Evolutionary conservation across 2,888 invertebrate species (phyloP).

Genomic region (Cephus nigrinus): DNA sequence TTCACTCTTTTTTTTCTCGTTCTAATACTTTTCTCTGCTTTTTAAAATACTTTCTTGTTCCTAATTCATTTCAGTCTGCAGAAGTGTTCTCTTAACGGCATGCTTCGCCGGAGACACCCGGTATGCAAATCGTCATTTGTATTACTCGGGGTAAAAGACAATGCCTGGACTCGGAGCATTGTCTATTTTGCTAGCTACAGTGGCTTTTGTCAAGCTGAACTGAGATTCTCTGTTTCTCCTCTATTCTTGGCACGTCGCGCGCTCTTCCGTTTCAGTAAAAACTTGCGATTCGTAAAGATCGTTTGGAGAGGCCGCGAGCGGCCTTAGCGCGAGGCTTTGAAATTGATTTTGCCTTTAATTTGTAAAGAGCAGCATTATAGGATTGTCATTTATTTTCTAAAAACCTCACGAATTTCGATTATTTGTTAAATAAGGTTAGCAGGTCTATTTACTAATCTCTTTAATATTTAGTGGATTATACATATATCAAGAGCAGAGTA

Average conservation of each 20-base stretch:
- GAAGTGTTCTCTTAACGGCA: neutral
- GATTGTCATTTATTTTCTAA: neutral
- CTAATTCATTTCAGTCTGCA: neutral
- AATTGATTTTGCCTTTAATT: neutral
- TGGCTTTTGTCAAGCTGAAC: slow-evolving; percentile 8
- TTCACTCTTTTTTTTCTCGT: neutral
- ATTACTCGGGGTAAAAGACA: slow-evolving; percentile 15
- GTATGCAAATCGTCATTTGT: slow-evolving; percentile 18
- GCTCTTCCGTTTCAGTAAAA: slow-evolving; percentile 5
- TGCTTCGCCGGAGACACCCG: slow-evolving; percentile 7
- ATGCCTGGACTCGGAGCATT: slow-evolving; percentile 17
- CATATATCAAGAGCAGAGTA: neutral
- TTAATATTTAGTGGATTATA: neutral
- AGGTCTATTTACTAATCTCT: neutral
- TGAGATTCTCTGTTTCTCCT: slow-evolving; percentile 1
- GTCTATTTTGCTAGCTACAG: slow-evolving; percentile 15
- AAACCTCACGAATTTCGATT: neutral
- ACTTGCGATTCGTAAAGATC: slow-evolving; percentile 1
- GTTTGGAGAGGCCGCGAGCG: neutral
- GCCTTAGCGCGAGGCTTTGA: neutral
- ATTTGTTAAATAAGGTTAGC: neutral
- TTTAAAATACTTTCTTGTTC: neutral
- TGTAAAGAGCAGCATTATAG: neutral
- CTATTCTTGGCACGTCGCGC: slow-evolving; percentile 2
- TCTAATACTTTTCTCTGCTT: neutral